phyloP scores from a whole-genome alignment of 1,140 invertebrate genomes.

The Polyergus mexicanus region DNA sequence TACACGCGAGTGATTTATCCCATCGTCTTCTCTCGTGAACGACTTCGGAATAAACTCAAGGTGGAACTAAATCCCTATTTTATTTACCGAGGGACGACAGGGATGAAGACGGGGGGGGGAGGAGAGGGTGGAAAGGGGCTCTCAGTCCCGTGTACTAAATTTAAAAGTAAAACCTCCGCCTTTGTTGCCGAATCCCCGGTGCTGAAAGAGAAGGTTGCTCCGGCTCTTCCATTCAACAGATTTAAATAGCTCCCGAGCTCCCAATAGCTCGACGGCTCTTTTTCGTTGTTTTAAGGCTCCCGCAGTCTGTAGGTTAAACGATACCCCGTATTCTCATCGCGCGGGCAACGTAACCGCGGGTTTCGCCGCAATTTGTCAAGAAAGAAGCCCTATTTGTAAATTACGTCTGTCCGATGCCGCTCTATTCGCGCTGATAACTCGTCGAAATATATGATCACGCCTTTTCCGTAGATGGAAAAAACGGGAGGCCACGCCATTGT shows the following conservation, averaged over 20 bases:
- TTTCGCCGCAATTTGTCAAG: constrained; percentile 67
- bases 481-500: constrained; percentile 79
- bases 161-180: constrained; percentile 83
- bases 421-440: constrained; percentile 36
- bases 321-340: constrained; percentile 64
- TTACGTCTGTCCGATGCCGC: constrained; percentile 40
- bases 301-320: constrained; percentile 72
- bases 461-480: constrained; percentile 61
- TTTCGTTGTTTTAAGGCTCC: constrained; percentile 75
- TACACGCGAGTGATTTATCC: constrained; percentile 69
- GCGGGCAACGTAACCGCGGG: constrained; percentile 42
- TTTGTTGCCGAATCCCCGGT: constrained; percentile 82
- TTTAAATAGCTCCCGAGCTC: constrained; percentile 81
- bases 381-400: constrained; percentile 61
- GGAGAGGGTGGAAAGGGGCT: constrained; percentile 43
- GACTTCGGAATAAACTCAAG: constrained; percentile 75
- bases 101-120: constrained; percentile 50
- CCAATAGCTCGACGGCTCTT: constrained; percentile 62
- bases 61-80: constrained; percentile 79
- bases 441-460: constrained; percentile 50
- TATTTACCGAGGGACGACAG: constrained; percentile 73
- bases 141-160: constrained; percentile 82
- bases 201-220: constrained; percentile 79
- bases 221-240: constrained; percentile 81
- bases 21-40: neutral